Evolutionary conservation across 2,113 vertebrate species (phyloP).

Genomic region (Leptobrachium ailaonicum): DNA sequence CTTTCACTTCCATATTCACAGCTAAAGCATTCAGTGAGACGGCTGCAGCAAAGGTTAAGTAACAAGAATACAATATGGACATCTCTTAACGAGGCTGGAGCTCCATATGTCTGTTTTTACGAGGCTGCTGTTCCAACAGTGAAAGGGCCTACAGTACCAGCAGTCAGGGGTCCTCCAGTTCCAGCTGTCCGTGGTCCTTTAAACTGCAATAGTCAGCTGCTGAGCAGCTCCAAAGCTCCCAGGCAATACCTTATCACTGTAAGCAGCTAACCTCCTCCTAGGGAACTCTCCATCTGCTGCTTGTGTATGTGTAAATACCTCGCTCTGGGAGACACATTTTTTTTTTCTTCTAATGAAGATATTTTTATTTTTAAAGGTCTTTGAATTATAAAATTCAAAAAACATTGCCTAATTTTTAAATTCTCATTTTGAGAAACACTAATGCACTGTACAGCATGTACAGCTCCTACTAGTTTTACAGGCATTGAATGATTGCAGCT

Average conservation of each 20-base stretch:
- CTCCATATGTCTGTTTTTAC: slow-evolving; percentile 83
- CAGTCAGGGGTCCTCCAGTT: slow-evolving; percentile 6
- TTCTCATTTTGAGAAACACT: slow-evolving; percentile 20
- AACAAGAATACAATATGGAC: too few species aligned
- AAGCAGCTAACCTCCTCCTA: slow-evolving; percentile 67
- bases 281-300: background rate
- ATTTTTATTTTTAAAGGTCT: slow-evolving; percentile 31
- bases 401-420: slow-evolving; percentile 2
- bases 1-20: too few species aligned
- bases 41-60: too few species aligned
- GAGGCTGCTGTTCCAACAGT: slow-evolving; percentile 53
- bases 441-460: slow-evolving; percentile 20
- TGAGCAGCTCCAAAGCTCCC: slow-evolving; percentile 71
- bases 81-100: slow-evolving; percentile 33
- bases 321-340: slow-evolving; percentile 30
- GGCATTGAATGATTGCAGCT: background rate
- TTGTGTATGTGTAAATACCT: slow-evolving; percentile 33
- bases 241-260: slow-evolving; percentile 83
- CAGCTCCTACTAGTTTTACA: slow-evolving; percentile 4
- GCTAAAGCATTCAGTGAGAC: too few species aligned
- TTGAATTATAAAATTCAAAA: background rate
- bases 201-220: slow-evolving; percentile 77
- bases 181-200: slow-evolving; percentile 62
- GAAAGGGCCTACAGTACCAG: too few species aligned
- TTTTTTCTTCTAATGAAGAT: slow-evolving; percentile 8